Evolutionary conservation across 2,888 invertebrate species (phyloP), one percentile per base, ranked within the genome.

Genomic region (Dysmachus trigonus): DNA sequence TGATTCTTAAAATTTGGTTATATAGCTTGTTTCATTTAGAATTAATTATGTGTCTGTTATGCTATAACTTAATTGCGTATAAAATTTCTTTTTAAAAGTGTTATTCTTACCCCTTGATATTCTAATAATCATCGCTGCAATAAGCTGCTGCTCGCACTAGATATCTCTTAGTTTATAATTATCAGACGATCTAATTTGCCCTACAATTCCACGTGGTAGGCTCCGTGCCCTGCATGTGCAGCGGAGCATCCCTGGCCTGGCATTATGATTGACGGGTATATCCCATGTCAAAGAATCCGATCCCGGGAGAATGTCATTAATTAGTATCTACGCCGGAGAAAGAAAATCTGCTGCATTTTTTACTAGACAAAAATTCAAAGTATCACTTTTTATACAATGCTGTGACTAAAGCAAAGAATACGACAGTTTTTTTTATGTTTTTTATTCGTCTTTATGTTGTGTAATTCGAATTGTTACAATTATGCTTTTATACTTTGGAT

Each of bases 281-380:
- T 76, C 76, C 38, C 27, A 41, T 76, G 76, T 76, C 76, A 76
- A 76, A 76, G 76, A 41, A 22, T 38, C 35, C 41, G 27, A 38
- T 35, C 27, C 76, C 76, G 76, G 76, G 22, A 38, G 41, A 38
- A 18, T 76, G 73, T 76, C 38, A 76, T 76, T 76, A 76, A 41
- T 41, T 41, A 76, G 73, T 31, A 73, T 31, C 33, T 73, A 13
- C 27, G 2, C n/a, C 10, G 27, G 27, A 31, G 33, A 73, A 33
- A 73, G 2, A 31, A 31, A 30, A 73, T 15, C 27, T 31, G 15
- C 6, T 72, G 7, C 73, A 31, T 62, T 8, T 62, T 62, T 18
- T 22, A 22, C 62, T 51, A 51, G 51, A 51, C 51, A 5, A 51
- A n/a, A 18, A 18, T 51, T 51, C 15, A 51, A 51, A 18, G n/a